A percentile compares a stretch with the other conserved stretches of the same genome.
phyloP scores from a whole-genome alignment of 2,113 vertebrate species.

The Rhegmatorhina hoffmannsi region DNA sequence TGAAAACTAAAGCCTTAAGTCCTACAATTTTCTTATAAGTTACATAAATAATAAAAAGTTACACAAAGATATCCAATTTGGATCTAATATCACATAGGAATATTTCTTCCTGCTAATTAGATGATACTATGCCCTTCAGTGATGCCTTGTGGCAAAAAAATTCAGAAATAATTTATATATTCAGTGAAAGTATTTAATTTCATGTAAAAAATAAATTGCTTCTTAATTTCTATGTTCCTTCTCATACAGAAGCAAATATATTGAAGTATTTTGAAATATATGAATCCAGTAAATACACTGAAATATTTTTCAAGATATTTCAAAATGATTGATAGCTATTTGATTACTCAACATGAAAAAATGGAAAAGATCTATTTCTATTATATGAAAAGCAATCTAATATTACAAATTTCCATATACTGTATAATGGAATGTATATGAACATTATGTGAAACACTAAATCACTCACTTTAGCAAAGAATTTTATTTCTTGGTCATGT shows the following conservation, averaged over 20 bases:
- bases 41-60: neutral
- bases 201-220: neutral
- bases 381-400: neutral
- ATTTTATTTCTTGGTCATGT: constrained; percentile 98
- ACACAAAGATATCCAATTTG: neutral
- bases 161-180: neutral
- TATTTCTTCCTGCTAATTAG: neutral
- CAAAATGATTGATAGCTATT: neutral
- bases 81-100: neutral
- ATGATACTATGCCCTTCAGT: neutral
- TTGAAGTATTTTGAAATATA: neutral
- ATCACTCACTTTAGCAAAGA: constrained; percentile 94
- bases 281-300: neutral
- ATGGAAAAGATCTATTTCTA: neutral
- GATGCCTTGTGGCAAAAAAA: neutral
- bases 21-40: neutral
- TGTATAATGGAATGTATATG: neutral
- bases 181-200: neutral
- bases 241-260: neutral
- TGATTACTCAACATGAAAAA: neutral
- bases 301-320: neutral
- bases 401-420: neutral
- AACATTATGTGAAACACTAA: neutral
- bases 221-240: constrained; percentile 13
- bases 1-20: neutral